A percentile compares a stretch with the other conserved stretches of the same genome.
Conservation (phyloP, 2,888 invertebrate species). For the Tenthredo livida region DNA sequence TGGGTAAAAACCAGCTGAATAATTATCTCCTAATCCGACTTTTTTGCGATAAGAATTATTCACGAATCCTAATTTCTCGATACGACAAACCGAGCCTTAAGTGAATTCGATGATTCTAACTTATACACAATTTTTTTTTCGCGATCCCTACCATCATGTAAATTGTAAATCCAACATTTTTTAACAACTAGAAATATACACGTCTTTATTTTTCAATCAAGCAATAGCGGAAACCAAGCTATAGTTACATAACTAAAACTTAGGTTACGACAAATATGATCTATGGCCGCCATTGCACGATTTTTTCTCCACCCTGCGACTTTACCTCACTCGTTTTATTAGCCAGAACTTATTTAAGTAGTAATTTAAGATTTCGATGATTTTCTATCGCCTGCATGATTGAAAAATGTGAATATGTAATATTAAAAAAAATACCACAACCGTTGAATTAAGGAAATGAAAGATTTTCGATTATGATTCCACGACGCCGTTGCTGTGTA, state of each 20-base stretch:
- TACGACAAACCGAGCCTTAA: not conserved
- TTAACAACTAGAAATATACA: not conserved
- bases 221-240: not conserved
- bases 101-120: not conserved
- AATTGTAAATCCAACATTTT: not conserved
- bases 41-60: not conserved
- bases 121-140: not conserved
- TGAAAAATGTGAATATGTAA: not conserved
- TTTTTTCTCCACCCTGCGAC: not conserved
- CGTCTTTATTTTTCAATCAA: not conserved
- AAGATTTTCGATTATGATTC: not conserved
- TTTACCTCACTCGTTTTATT: not conserved
- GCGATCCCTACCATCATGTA: not conserved
- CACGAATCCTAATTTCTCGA: not conserved
- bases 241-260: not conserved
- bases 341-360: not conserved
- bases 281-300: not conserved
- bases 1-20: not conserved
- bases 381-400: conserved; percentile 19
- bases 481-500: not conserved
- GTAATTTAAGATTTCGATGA: not conserved
- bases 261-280: not conserved
- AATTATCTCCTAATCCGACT: not conserved
- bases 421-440: not conserved
- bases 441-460: not conserved